These are phyloP conservation scores for Leptinotarsa lineolata DNA, from an alignment of 1,140 invertebrate genomes.

Conservation along the genomic window DNA sequence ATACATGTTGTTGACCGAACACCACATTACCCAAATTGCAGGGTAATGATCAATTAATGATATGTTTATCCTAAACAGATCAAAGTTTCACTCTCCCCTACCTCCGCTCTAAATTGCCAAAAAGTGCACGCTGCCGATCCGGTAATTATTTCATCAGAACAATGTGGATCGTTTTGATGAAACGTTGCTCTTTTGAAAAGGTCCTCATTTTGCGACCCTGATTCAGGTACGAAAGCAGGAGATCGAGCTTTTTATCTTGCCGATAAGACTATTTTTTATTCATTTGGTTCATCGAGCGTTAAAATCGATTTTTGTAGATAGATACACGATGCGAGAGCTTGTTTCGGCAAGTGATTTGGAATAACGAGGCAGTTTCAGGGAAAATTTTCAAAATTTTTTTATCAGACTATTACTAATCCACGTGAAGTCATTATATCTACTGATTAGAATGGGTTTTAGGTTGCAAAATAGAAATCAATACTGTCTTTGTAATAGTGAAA, in stretches of 20 bases:
- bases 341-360: not conserved
- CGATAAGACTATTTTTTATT: constrained; percentile 25
- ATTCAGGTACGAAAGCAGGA: constrained; percentile 12
- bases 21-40: not conserved
- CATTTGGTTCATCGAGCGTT: constrained; percentile 26
- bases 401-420: too few species aligned
- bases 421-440: too few species aligned
- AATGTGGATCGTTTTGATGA: constrained; percentile 35
- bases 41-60: not conserved
- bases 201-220: constrained; percentile 11
- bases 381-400: not conserved
- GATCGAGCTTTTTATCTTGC: constrained; percentile 14
- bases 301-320: constrained; percentile 19
- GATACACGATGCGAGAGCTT: not conserved
- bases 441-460: too few species aligned
- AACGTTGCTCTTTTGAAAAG: constrained; percentile 35
- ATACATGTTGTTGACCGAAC: too few species aligned
- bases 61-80: not conserved
- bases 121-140: not conserved
- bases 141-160: constrained; percentile 27
- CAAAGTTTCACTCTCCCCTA: not conserved
- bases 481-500: too few species aligned
- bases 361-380: not conserved
- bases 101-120: not conserved
- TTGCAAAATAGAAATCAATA: too few species aligned